These are phyloP conservation scores for Mesocricetus auratus DNA, from an alignment of 2,113 vertebrate genomes.

Conservation along the genomic window DNA sequence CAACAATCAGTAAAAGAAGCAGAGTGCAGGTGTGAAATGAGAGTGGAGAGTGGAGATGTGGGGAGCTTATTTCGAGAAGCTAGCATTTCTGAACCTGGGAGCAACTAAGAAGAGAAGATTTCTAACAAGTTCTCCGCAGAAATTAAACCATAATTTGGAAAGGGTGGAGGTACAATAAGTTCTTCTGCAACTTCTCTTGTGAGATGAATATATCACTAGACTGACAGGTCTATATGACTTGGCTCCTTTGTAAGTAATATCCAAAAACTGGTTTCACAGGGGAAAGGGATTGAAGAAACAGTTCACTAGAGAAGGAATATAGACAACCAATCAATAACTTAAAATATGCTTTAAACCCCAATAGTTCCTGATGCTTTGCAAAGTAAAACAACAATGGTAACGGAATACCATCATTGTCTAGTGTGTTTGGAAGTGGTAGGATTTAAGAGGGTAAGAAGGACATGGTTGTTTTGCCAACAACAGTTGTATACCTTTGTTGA, in stretches of 20 bases:
- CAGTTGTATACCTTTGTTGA: not conserved
- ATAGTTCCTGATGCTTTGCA: not conserved
- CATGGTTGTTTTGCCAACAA: not conserved
- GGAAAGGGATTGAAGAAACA: not conserved
- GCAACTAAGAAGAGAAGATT: not conserved
- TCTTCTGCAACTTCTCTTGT: not conserved
- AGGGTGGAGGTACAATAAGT: not conserved
- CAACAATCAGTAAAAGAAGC: slow-evolving; percentile 33
- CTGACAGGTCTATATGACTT: not conserved
- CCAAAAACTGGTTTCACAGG: not conserved
- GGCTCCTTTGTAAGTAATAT: not conserved
- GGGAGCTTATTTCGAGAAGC: not conserved
- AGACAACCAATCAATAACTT: not conserved
- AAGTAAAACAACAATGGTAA: not conserved
- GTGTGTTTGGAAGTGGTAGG: not conserved
- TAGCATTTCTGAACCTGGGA: not conserved
- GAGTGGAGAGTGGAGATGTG: not conserved
- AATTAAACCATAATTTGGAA: slow-evolving; percentile 22
- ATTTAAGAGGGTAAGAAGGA: not conserved
- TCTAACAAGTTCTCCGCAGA: not conserved
- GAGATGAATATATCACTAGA: not conserved
- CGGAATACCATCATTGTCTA: not conserved
- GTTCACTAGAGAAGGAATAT: not conserved
- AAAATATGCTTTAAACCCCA: slow-evolving; percentile 32
- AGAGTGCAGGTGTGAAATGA: not conserved